Evolutionary conservation across 2,113 vertebrate genomes (phyloP), one percentile per base, ranked within the genome.

Genomic region (Vicugna pacos): DNA sequence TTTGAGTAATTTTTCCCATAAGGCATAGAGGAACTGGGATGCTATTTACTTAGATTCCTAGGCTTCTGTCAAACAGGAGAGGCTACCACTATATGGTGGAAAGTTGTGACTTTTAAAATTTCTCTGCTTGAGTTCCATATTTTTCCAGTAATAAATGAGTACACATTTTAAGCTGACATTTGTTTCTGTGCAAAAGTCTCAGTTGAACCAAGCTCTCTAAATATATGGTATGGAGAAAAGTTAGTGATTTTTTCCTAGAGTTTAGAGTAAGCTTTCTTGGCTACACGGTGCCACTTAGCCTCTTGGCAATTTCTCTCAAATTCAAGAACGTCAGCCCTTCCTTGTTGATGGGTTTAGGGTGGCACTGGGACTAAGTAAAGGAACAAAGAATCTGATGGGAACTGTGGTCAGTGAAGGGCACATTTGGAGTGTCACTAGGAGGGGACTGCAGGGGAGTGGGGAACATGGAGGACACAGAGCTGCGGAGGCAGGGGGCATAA

Each of bases 121-220:
- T 89, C 35, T 30, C 52, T 67, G 8, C 38, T 28, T 79, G 76
- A 60, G 20, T 79, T 92, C 5, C 9, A 82, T 32, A 90, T 62
- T 64, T 17, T 72, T 19, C n/a, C n/a, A 62, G 20, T 75, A 89
- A 96, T 93, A 96, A 84, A 5, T 42, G 89, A 82, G 3, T n/a
- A 3, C 0, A 89, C 20, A 42, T 96, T 95, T 92, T 76, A 89
- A 81, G 12, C 20, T 52, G 35, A 60, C 62, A 94, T 15, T 75
- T 96, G 38, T 80, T 97, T 77, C 80, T 52, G 20, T 88, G 20
- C 81, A 93, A 88, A 88, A 84, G 65, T 95, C 48, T 91, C 72
- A 67, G 56, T 88, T 91, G 70, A 94, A 82, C 10, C 10, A 79
- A 81, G 24, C 30, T 95, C 94, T 88, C 56, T 91, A 88, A 90